These are phyloP conservation scores for Urophycis tenuis DNA, from an alignment of 2,797 vertebrate genomes.

Conservation along the genomic window DNA sequence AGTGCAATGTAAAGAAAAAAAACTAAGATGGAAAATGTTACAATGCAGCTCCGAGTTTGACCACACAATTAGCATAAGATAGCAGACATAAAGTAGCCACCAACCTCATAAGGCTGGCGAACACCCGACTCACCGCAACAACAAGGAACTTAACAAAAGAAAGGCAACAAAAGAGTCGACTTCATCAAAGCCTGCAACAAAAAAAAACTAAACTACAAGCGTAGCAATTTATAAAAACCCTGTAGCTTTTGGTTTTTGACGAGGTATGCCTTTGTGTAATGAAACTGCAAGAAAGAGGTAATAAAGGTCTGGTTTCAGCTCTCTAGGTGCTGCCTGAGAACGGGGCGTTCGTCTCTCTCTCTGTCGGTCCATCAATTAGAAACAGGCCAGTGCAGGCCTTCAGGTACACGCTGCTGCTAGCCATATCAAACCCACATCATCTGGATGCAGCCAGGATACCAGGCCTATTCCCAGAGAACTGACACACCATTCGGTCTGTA, in stretches of 20 bases:
- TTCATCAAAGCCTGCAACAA: slow-evolving; percentile 30
- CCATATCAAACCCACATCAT: not conserved
- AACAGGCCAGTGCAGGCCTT: not conserved
- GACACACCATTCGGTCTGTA: too few relatives aligned
- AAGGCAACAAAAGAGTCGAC: slow-evolving; percentile 1
- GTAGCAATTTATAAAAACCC: slow-evolving; percentile 34
- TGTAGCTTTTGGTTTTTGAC: slow-evolving; percentile 35
- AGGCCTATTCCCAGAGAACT: not conserved
- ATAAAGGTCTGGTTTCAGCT: slow-evolving; percentile 24
- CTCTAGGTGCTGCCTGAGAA: not conserved
- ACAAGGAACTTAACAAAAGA: not conserved
- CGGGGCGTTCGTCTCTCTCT: not conserved
- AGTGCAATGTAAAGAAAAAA: not conserved
- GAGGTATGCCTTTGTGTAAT: slow-evolving; percentile 49
- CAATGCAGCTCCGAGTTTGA: not conserved
- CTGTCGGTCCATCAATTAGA: not conserved
- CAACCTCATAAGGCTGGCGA: not conserved
- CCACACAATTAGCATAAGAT: not conserved
- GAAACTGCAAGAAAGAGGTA: slow-evolving; percentile 16
- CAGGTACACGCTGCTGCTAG: not conserved
- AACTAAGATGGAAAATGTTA: not conserved
- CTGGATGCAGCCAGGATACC: not conserved
- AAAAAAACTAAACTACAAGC: slow-evolving; percentile 28
- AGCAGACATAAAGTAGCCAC: not conserved
- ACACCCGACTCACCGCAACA: not conserved